These are phyloP conservation scores for Xenopus petersii DNA, from an alignment of 2,797 vertebrate genomes.

Conservation along the genomic window DNA sequence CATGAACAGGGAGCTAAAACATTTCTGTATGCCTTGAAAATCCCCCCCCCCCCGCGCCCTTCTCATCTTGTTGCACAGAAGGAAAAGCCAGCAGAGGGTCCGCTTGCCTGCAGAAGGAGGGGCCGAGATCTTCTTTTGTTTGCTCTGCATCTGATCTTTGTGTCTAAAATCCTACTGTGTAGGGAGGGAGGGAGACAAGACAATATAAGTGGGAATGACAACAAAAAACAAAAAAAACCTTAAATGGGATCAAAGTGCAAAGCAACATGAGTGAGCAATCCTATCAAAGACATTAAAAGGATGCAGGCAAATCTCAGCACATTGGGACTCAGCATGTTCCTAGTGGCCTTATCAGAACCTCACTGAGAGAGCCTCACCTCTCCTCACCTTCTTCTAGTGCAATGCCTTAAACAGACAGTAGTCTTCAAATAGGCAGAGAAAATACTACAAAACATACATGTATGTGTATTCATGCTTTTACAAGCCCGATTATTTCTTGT, in stretches of 20 bases:
- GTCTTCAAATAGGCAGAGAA: too few relatives aligned
- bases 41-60: constrained; percentile 17
- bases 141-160: constrained; percentile 44
- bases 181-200: constrained; percentile 16
- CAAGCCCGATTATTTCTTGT: too few relatives aligned
- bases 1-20: constrained; percentile 34
- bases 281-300: constrained; percentile 36
- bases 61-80: constrained; percentile 11
- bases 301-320: constrained; percentile 16
- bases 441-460: too few relatives aligned
- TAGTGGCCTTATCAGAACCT: background rate
- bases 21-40: constrained; percentile 38
- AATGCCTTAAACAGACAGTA: too few relatives aligned
- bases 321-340: constrained; percentile 27
- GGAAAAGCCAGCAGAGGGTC: background rate
- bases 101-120: background rate
- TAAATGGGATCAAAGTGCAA: constrained; percentile 47
- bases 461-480: too few relatives aligned
- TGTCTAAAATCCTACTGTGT: constrained; percentile 27
- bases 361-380: background rate
- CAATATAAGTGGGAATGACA: constrained; percentile 37
- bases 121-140: constrained; percentile 18
- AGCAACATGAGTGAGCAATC: constrained; percentile 23
- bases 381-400: background rate
- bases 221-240: background rate